Evolutionary conservation across 2,888 invertebrate genomes (phyloP).

Genomic region (Trimorus sp.): DNA sequence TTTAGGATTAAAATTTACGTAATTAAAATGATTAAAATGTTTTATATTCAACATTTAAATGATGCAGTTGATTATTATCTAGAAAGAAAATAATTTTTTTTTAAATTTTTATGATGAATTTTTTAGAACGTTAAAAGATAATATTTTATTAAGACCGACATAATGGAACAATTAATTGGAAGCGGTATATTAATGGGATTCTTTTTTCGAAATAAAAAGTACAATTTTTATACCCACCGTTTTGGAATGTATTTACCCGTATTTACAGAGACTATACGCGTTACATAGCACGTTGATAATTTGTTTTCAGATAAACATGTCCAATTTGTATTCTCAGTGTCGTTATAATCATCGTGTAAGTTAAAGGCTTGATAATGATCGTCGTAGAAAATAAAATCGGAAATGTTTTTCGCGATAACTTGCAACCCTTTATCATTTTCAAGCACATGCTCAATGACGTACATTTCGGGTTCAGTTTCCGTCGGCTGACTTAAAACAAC

Average conservation of each 20-base stretch:
- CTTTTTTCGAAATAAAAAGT: no score
- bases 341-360: slow-evolving; percentile 17
- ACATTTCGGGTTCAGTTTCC: slow-evolving; percentile 22
- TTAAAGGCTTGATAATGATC: slow-evolving; percentile 38
- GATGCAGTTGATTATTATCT: no score
- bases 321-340: slow-evolving; percentile 6
- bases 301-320: slow-evolving; percentile 24
- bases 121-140: no score
- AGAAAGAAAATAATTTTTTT: no score
- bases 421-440: slow-evolving; percentile 23
- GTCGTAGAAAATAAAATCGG: slow-evolving; percentile 17
- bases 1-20: no score
- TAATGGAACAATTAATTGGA: no score
- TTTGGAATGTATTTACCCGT: slow-evolving; percentile 30
- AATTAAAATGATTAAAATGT: no score
- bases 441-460: background rate
- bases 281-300: slow-evolving; percentile 14
- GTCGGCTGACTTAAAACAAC: slow-evolving; percentile 15
- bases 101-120: no score
- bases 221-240: slow-evolving; percentile 36
- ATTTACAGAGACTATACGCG: slow-evolving; percentile 20
- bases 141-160: no score
- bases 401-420: slow-evolving; percentile 26
- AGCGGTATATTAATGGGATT: no score
- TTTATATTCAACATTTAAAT: no score